These are phyloP conservation scores for Suillia variegata DNA, from an alignment of 2,888 invertebrate species.

Conservation along the genomic window DNA sequence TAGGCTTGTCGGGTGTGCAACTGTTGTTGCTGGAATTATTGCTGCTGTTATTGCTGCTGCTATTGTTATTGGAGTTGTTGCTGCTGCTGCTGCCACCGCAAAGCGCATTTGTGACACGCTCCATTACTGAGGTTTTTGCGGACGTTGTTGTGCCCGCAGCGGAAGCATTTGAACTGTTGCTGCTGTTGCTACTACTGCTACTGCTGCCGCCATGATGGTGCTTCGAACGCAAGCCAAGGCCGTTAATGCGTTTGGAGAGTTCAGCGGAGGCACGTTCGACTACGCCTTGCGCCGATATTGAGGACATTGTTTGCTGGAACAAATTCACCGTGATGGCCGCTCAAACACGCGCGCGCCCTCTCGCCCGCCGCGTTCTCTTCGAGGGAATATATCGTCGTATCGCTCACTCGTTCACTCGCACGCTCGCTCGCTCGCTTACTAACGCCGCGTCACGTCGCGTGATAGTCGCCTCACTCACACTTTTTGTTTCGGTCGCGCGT, in stretches of 20 bases:
- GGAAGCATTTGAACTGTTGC: slow-evolving; percentile 24
- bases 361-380: slow-evolving; percentile 14
- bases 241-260: slow-evolving; percentile 86
- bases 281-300: slow-evolving; percentile 86
- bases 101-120: slow-evolving; percentile 84
- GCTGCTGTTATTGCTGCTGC: slow-evolving; percentile 28
- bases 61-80: slow-evolving; percentile 36
- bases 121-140: slow-evolving; percentile 76
- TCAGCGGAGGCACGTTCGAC: slow-evolving; percentile 91
- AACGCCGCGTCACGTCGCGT: not conserved
- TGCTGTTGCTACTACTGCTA: slow-evolving; percentile 41
- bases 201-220: slow-evolving; percentile 62
- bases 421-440: slow-evolving; percentile 4
- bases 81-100: slow-evolving; percentile 70
- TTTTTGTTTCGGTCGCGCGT: slow-evolving; percentile 6
- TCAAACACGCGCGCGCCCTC: slow-evolving; percentile 29
- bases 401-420: not conserved
- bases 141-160: slow-evolving; percentile 24
- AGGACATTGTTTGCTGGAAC: slow-evolving; percentile 69
- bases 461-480: no score
- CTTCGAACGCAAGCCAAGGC: slow-evolving; percentile 71
- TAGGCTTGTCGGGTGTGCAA: slow-evolving; percentile 51
- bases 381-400: not conserved
- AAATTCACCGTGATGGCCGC: slow-evolving; percentile 58
- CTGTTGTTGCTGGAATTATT: slow-evolving; percentile 36